Evolutionary conservation across 1,140 invertebrate genomes (phyloP).

Genomic region (Lethocerus indicus): DNA sequence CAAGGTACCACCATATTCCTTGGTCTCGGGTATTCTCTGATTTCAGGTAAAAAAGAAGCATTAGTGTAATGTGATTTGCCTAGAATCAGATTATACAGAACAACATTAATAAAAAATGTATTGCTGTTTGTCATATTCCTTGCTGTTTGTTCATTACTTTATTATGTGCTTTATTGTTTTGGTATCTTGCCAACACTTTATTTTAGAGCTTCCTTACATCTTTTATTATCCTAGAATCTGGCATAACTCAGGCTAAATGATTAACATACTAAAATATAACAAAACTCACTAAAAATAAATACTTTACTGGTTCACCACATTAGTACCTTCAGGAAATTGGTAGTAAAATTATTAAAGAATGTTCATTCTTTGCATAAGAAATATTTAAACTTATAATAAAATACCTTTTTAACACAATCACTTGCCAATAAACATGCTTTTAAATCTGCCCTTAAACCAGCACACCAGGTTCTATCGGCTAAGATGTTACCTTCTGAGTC

Average conservation of each 20-base stretch:
- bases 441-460: slow-evolving; percentile 57
- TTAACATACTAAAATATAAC: background rate
- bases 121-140: no score
- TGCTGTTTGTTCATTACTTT: no score
- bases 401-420: slow-evolving; percentile 65
- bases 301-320: background rate
- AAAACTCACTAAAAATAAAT: background rate
- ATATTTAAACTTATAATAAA: slow-evolving; percentile 3
- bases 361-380: background rate
- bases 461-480: slow-evolving; percentile 54
- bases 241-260: background rate
- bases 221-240: background rate
- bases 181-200: no score
- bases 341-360: no score
- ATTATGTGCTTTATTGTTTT: no score
- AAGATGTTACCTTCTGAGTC: slow-evolving; percentile 21
- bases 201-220: background rate
- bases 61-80: no score
- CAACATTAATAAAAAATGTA: no score
- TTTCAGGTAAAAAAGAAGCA: no score
- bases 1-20: no score
- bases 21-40: no score
- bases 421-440: slow-evolving; percentile 69
- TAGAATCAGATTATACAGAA: no score
- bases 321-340: background rate